phyloP scores from a whole-genome alignment of 1,140 invertebrate species.

The Akabosia matsudoensis region DNA sequence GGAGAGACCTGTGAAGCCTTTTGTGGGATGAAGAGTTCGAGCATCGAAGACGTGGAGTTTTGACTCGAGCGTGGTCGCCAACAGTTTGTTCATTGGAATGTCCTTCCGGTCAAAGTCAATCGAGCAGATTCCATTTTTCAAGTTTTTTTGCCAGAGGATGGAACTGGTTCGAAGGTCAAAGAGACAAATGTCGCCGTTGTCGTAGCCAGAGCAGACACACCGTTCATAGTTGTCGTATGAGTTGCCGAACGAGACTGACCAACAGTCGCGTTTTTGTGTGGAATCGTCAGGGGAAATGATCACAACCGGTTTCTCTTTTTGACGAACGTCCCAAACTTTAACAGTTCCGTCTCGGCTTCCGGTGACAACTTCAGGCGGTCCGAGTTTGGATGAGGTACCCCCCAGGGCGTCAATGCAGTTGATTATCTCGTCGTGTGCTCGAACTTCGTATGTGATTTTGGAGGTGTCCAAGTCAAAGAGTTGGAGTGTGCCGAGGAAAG shows the following conservation, averaged over 20 bases:
- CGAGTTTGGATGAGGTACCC: constrained; percentile 76
- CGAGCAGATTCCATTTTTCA: constrained; percentile 88
- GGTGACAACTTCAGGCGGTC: constrained; percentile 90
- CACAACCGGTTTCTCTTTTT: constrained; percentile 78
- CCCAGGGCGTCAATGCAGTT: constrained; percentile 90
- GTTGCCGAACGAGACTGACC: constrained; percentile 84
- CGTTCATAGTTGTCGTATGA: constrained; percentile 80
- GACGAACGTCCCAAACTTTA: constrained; percentile 92
- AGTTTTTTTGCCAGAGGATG: constrained; percentile 83
- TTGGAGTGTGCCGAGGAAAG: constrained; percentile 87
- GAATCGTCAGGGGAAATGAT: constrained; percentile 73
- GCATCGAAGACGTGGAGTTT: constrained; percentile 88
- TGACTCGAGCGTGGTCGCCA: constrained; percentile 87
- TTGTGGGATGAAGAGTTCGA: constrained; percentile 78
- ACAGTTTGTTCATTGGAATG: constrained; percentile 92
- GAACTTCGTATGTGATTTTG: constrained; percentile 72
- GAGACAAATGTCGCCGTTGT: constrained; percentile 94
- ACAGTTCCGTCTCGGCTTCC: constrained; percentile 88
- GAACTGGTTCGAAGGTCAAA: constrained; percentile 85
- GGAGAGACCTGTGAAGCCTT: constrained; percentile 75
- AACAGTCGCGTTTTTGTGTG: constrained; percentile 71
- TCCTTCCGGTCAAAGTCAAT: constrained; percentile 91
- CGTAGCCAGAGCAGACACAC: constrained; percentile 84
- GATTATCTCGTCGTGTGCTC: constrained; percentile 83
- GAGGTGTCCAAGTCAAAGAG: constrained; percentile 74